Percentiles rank a stretch among this genome's conserved stretches.
phyloP scores from a whole-genome alignment of 2,888 invertebrate species.

The Nymphalis c-album region DNA sequence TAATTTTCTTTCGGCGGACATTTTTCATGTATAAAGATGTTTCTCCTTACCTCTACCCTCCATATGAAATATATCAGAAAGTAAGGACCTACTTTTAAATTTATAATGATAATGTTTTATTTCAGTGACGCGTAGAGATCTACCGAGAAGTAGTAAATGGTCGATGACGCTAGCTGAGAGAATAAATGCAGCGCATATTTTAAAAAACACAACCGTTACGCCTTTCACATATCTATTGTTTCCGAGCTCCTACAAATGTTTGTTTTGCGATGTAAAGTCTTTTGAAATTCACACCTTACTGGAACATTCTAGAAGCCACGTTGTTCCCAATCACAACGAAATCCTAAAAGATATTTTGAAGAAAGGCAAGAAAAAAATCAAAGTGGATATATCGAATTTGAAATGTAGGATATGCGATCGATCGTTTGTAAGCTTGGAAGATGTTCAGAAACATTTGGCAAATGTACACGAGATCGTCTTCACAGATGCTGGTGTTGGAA shows the following conservation, averaged over 20 bases:
- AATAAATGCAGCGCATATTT: slow-evolving; percentile 42
- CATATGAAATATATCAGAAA: no score
- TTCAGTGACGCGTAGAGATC: slow-evolving; percentile 26
- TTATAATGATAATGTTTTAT: slow-evolving; percentile 19
- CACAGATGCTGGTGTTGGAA: slow-evolving; percentile 43
- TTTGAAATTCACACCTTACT: slow-evolving; percentile 37
- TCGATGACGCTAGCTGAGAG: slow-evolving; percentile 42
- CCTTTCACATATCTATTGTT: slow-evolving; percentile 45
- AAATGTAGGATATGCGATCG: slow-evolving; percentile 44
- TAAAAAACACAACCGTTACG: slow-evolving; percentile 42
- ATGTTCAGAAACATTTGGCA: slow-evolving; percentile 39
- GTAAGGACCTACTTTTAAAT: neutral
- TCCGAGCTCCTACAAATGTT: slow-evolving; percentile 45
- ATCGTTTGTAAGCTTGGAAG: slow-evolving; percentile 38
- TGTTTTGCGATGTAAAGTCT: slow-evolving; percentile 43
- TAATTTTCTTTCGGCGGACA: no score
- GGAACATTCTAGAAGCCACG: slow-evolving; percentile 36
- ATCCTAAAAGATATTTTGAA: slow-evolving; percentile 42
- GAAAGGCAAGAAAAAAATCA: slow-evolving; percentile 45
- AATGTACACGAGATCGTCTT: slow-evolving; percentile 40
- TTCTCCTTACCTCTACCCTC: no score
- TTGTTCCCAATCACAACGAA: slow-evolving; percentile 26
- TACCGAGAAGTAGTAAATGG: slow-evolving; percentile 40
- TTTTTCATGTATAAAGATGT: no score
- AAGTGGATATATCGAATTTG: slow-evolving; percentile 46